Conservation (phyloP, 2,113 vertebrate species). For the Psophia crepitans region DNA sequence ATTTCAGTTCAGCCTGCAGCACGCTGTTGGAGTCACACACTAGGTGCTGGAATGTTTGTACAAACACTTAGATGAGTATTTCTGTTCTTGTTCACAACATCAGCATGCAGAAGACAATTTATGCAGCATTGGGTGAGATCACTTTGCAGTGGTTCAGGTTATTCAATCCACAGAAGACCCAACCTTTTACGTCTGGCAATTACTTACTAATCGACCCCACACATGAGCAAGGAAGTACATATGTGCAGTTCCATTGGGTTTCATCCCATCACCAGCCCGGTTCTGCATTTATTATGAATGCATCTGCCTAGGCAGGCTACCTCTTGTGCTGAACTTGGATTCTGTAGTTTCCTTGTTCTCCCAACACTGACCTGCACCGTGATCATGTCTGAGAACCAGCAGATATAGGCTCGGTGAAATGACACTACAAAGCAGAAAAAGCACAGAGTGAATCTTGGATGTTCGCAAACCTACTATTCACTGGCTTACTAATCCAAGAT, state of each 20-base stretch:
- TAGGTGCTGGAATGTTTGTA: not conserved
- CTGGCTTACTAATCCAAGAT: not conserved
- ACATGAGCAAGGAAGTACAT: not conserved
- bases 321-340: not conserved
- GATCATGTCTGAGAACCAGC: not conserved
- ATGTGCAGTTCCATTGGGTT: not conserved
- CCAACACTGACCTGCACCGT: not conserved
- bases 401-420: not conserved
- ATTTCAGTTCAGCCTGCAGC: not conserved
- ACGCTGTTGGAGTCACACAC: not conserved
- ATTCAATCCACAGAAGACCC: not conserved
- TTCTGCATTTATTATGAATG: not conserved
- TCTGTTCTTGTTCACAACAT: not conserved
- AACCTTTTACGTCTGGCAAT: not conserved
- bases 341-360: not conserved
- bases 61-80: not conserved
- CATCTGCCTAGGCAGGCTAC: not conserved
- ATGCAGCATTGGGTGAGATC: not conserved
- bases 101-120: not conserved
- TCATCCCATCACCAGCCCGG: not conserved
- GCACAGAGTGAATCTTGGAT: not conserved
- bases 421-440: not conserved
- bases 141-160: not conserved
- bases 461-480: not conserved
- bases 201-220: not conserved